Evolutionary conservation across 2,113 vertebrate species (phyloP).

Genomic region (Pollimyrus isidori): DNA sequence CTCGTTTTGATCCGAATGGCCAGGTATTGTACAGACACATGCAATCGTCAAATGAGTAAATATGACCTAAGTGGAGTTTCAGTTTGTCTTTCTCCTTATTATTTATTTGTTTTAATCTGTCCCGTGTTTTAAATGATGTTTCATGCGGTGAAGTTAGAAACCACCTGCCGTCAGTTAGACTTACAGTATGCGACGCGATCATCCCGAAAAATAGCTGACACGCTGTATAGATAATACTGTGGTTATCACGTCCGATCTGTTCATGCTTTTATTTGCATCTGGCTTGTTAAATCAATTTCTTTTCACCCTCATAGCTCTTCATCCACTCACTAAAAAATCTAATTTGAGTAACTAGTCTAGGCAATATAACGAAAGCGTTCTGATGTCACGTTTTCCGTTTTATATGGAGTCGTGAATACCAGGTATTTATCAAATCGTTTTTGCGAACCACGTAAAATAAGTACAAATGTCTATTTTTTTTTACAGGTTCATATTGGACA

Average conservation of each 20-base stretch:
- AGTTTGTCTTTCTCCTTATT: background rate
- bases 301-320: background rate
- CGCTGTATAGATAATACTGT: background rate
- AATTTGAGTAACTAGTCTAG: background rate
- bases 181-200: background rate
- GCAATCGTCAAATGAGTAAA: background rate
- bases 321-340: background rate
- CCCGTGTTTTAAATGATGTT: background rate
- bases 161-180: background rate
- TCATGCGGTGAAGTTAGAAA: background rate
- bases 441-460: background rate
- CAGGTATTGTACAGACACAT: background rate
- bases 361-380: background rate
- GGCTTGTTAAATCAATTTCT: background rate
- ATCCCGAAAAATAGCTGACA: background rate
- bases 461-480: background rate
- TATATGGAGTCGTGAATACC: background rate
- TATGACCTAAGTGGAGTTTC: background rate
- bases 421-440: background rate
- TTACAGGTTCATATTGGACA: background rate
- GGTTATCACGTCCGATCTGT: background rate
- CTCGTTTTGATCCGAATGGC: background rate
- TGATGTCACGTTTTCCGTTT: background rate
- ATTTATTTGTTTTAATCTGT: background rate
- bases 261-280: background rate